These are phyloP conservation scores for Cosmia trapezina DNA, from an alignment of 2,888 invertebrate species.

Conservation along the genomic window DNA sequence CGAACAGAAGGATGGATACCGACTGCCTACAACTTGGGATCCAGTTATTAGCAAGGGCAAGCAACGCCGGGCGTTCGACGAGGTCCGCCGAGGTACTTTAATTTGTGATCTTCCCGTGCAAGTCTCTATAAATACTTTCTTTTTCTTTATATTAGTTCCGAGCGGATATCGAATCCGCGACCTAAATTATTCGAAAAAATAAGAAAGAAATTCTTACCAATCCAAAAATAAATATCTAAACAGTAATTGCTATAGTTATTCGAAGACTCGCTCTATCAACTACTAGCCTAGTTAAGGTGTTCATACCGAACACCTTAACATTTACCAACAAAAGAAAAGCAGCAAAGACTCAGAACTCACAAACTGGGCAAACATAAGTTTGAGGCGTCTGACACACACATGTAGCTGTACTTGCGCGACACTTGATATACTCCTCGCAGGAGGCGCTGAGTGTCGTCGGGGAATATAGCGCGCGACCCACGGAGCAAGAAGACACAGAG, in stretches of 20 bases:
- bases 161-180: too few species aligned
- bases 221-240: background rate
- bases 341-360: constrained; percentile 5
- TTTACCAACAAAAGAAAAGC: constrained; percentile 7
- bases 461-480: constrained; percentile 2
- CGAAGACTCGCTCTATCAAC: background rate
- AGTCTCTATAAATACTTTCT: too few species aligned
- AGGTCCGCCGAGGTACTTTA: too few species aligned
- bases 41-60: too few species aligned
- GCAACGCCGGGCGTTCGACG: too few species aligned
- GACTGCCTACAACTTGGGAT: too few species aligned
- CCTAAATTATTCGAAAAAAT: background rate
- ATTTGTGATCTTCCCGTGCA: too few species aligned
- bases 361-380: background rate
- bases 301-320: background rate
- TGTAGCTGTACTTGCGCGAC: constrained; percentile 6
- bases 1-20: too few species aligned
- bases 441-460: constrained; percentile 1
- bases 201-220: background rate
- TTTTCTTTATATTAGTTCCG: too few species aligned
- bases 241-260: constrained; percentile 5
- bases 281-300: too few species aligned
- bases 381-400: background rate
- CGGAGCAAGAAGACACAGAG: background rate
- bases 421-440: constrained; percentile 9